These are phyloP conservation scores for Zaprionus gabonicus DNA, from an alignment of 1,140 invertebrate genomes.

Conservation along the genomic window DNA sequence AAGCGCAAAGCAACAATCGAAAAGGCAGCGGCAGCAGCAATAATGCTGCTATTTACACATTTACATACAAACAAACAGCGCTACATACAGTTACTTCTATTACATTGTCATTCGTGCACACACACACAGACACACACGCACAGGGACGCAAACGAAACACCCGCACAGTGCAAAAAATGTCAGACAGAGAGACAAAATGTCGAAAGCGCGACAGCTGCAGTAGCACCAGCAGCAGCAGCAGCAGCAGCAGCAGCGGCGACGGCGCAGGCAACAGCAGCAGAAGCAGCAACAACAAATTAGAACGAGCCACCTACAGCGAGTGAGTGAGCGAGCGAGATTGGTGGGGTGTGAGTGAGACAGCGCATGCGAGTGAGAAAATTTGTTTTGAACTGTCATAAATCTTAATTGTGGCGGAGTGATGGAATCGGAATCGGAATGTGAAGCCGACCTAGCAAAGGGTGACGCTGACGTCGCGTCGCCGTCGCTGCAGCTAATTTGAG, in stretches of 20 bases:
- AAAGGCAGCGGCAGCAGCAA: slow-evolving; percentile 8
- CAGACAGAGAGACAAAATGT: slow-evolving; percentile 70
- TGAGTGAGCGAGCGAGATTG: not conserved
- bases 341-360: slow-evolving; percentile 36
- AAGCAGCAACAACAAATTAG: slow-evolving; percentile 60
- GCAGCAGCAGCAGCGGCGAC: slow-evolving; percentile 30
- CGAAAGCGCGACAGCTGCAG: slow-evolving; percentile 64
- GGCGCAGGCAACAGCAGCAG: slow-evolving; percentile 32
- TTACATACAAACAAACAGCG: slow-evolving; percentile 14
- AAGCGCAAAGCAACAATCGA: slow-evolving; percentile 13
- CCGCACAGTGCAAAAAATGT: slow-evolving; percentile 47
- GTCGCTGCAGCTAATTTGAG: slow-evolving; percentile 49
- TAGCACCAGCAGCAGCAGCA: slow-evolving; percentile 31
- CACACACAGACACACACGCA: slow-evolving; percentile 22
- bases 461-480: slow-evolving; percentile 8
- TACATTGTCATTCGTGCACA: slow-evolving; percentile 44
- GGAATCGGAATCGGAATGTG: slow-evolving; percentile 63
- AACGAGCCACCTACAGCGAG: slow-evolving; percentile 53
- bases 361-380: slow-evolving; percentile 77
- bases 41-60: slow-evolving; percentile 32
- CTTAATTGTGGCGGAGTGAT: slow-evolving; percentile 79
- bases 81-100: slow-evolving; percentile 42
- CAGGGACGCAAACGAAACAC: slow-evolving; percentile 22
- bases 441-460: slow-evolving; percentile 44
- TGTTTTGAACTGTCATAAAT: slow-evolving; percentile 83